These are phyloP conservation scores for Eupeodes luniger DNA, from an alignment of 2,888 invertebrate species.

Conservation along the genomic window DNA sequence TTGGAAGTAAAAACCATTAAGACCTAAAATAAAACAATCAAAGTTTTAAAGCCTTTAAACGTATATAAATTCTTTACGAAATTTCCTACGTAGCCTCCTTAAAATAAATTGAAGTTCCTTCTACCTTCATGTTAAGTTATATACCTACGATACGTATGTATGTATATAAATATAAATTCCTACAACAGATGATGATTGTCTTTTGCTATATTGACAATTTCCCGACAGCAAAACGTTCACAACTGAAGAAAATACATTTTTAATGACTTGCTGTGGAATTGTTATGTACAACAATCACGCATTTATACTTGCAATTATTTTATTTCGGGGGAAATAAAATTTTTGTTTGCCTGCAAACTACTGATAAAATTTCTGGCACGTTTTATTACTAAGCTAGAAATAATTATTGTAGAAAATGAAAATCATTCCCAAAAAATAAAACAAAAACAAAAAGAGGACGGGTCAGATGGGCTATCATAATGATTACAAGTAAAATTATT, in stretches of 20 bases:
- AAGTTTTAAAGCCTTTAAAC: too few relatives aligned
- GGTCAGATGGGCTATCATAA: background rate
- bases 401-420: background rate
- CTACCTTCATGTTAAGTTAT: too few relatives aligned
- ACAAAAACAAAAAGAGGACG: background rate
- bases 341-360: slow-evolving; percentile 16
- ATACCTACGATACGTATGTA: too few relatives aligned
- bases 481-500: slow-evolving; percentile 2
- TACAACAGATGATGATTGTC: background rate
- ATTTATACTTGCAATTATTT: background rate
- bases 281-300: slow-evolving; percentile 10
- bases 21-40: too few relatives aligned
- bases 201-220: background rate
- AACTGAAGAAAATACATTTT: background rate
- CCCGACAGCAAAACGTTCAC: background rate
- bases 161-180: background rate
- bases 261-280: slow-evolving; percentile 1
- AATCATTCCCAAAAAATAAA: background rate
- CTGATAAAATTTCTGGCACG: slow-evolving; percentile 1
- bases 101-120: too few relatives aligned
- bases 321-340: background rate
- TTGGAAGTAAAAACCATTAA: too few relatives aligned
- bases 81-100: background rate
- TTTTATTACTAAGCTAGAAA: slow-evolving; percentile 1
- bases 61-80: background rate